phyloP scores from a whole-genome alignment of 2,797 vertebrate species.

The Phylloscopus collybita region DNA sequence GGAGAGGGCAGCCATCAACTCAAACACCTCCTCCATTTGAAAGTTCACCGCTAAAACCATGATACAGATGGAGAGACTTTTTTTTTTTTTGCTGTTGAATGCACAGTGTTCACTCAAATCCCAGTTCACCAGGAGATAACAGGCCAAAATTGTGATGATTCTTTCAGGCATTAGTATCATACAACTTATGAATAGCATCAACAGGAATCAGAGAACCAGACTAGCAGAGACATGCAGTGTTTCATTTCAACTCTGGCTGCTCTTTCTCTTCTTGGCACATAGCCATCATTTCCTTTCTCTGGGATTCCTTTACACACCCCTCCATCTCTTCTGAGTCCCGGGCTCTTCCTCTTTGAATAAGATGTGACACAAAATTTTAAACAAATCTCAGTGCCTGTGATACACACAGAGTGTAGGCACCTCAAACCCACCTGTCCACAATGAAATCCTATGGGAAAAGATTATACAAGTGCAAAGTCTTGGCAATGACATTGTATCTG shows the following conservation, averaged over 20 bases:
- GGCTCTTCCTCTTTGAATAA: background rate
- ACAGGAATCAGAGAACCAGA: background rate
- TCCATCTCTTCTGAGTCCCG: background rate
- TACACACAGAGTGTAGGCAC: background rate
- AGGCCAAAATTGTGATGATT: background rate
- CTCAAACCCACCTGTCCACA: background rate
- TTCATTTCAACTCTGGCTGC: background rate
- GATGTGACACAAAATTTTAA: background rate
- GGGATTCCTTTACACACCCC: background rate
- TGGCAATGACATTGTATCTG: background rate
- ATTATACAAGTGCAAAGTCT: background rate
- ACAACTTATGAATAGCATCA: background rate
- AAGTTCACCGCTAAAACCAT: background rate
- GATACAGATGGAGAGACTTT: background rate
- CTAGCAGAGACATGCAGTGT: background rate
- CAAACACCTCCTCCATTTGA: background rate
- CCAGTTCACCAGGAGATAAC: background rate
- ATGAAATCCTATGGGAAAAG: background rate
- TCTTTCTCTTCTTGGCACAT: background rate
- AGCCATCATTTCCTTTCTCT: background rate
- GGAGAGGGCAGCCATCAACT: background rate
- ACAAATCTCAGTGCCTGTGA: background rate
- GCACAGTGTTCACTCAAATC: background rate
- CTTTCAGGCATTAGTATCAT: background rate
- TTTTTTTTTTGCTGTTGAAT: background rate